Evolutionary conservation across 2,797 vertebrate genomes (phyloP).

Genomic region (Phataginus tetradactyla): DNA sequence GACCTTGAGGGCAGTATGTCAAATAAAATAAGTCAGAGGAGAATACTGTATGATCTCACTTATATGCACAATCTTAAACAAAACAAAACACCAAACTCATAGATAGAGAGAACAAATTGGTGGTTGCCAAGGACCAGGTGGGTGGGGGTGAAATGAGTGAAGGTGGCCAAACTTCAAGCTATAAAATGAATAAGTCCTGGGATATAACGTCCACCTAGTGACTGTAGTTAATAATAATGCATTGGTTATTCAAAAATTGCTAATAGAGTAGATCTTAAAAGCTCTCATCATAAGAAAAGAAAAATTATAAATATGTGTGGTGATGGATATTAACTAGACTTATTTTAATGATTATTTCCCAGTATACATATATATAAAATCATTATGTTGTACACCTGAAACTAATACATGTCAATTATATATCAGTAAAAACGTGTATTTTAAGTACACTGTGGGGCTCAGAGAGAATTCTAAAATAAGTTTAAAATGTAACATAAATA

Average conservation of each 20-base stretch:
- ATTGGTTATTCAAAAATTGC: neutral
- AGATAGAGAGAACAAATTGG: neutral
- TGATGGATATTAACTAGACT: neutral
- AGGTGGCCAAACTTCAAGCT: neutral
- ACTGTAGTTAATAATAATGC: neutral
- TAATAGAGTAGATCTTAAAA: neutral
- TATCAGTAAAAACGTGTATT: neutral
- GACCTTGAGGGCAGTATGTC: neutral
- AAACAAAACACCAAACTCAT: neutral
- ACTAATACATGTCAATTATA: neutral
- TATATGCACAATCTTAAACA: neutral
- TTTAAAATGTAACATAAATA: constrained; percentile 5
- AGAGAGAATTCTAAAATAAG: neutral
- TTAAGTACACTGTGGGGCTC: neutral
- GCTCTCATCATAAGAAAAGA: neutral
- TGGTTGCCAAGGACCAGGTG: neutral
- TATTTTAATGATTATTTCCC: neutral
- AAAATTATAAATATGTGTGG: neutral
- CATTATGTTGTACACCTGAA: neutral
- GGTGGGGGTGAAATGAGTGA: neutral
- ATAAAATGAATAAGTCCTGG: neutral
- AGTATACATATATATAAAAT: neutral
- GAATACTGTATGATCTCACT: constrained; percentile 2
- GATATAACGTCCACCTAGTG: neutral
- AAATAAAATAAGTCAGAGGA: neutral